phyloP scores from a whole-genome alignment of 2,888 invertebrate species.

The Drosophila subquinaria region DNA sequence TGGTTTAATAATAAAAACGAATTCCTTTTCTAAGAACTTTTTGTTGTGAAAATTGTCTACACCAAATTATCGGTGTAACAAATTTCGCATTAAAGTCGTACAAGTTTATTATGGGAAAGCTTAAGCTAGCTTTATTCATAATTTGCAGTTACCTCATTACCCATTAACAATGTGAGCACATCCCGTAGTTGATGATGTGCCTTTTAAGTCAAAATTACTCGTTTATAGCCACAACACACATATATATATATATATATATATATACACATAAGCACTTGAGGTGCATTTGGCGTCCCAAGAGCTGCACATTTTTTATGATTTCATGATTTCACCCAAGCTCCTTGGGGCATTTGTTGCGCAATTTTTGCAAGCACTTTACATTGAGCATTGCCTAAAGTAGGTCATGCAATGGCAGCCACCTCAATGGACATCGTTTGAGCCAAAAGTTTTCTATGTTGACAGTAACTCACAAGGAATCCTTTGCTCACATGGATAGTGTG shows the following conservation, averaged over 20 bases:
- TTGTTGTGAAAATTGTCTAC: background rate
- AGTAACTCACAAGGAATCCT: slow-evolving; percentile 42
- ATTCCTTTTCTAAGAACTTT: background rate
- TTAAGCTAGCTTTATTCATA: background rate
- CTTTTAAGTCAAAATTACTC: slow-evolving; percentile 27
- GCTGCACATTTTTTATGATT: slow-evolving; percentile 29
- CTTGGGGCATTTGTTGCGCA: slow-evolving; percentile 61
- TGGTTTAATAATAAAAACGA: background rate
- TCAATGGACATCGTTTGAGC: slow-evolving; percentile 13
- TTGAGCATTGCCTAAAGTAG: slow-evolving; percentile 29
- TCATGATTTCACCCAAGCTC: slow-evolving; percentile 30
- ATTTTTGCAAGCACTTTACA: slow-evolving; percentile 52
- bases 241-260: background rate
- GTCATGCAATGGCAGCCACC: slow-evolving; percentile 35
- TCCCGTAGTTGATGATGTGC: slow-evolving; percentile 26
- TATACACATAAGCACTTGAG: no score
- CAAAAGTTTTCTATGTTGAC: slow-evolving; percentile 37
- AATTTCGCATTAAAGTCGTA: background rate
- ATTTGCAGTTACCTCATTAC: slow-evolving; percentile 7
- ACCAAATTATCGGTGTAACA: background rate
- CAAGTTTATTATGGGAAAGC: background rate
- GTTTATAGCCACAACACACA: slow-evolving; percentile 19
- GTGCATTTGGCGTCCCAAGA: slow-evolving; percentile 17
- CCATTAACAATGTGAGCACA: slow-evolving; percentile 14
- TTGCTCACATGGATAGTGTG: slow-evolving; percentile 37